A percentile compares a stretch with the other conserved stretches of the same genome.
phyloP scores from a whole-genome alignment of 1,140 invertebrate species.

The Papilio machaon region DNA sequence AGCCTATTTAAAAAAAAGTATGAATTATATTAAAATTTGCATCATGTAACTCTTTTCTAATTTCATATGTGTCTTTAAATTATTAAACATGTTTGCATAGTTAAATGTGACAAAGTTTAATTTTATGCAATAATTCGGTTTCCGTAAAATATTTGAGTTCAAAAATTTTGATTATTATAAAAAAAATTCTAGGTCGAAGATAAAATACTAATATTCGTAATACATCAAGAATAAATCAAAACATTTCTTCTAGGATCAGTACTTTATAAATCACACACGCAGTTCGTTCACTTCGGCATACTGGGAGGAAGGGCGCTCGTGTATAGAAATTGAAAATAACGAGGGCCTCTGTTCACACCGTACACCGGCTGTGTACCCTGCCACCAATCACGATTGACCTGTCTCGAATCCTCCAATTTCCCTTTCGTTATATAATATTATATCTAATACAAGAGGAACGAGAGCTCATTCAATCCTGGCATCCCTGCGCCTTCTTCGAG shows the following conservation, averaged over 20 bases:
- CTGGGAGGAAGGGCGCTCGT: constrained; percentile 67
- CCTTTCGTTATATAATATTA: constrained; percentile 63
- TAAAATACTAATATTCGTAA: neutral
- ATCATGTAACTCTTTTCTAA: too few species aligned
- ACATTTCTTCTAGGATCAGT: constrained; percentile 75
- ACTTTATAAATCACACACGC: constrained; percentile 69
- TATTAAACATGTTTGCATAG: too few species aligned
- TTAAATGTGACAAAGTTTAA: too few species aligned
- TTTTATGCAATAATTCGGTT: neutral
- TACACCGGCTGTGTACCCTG: constrained; percentile 65
- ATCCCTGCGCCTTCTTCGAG: constrained; percentile 63
- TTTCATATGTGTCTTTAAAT: too few species aligned
- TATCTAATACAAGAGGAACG: constrained; percentile 59
- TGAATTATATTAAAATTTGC: too few species aligned
- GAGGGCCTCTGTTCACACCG: constrained; percentile 75
- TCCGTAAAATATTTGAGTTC: neutral
- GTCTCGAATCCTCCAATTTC: constrained; percentile 56
- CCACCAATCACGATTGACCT: constrained; percentile 68
- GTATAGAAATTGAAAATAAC: constrained; percentile 81
- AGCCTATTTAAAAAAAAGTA: neutral
- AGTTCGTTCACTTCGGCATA: constrained; percentile 69
- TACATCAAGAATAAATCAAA: constrained; percentile 56
- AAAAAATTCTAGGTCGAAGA: neutral
- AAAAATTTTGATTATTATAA: neutral
- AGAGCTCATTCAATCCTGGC: constrained; percentile 65